Percentiles rank a stretch among this genome's conserved stretches.
These are phyloP conservation scores for Epinephelus fuscoguttatus DNA, from an alignment of 2,113 vertebrate genomes.

Conservation along the genomic window DNA sequence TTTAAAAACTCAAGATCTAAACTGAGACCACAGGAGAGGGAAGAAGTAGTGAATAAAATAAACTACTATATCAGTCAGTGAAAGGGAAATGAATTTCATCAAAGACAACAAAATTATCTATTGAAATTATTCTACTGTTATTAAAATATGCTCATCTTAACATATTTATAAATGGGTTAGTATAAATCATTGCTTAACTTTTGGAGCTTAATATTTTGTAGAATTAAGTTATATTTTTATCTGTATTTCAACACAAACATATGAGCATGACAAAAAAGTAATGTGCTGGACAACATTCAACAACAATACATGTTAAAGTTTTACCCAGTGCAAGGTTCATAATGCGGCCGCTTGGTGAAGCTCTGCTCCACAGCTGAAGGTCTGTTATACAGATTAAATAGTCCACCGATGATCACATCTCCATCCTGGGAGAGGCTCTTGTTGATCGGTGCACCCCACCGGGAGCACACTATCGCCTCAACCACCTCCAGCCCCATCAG, in stretches of 20 bases:
- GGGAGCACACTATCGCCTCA: conserved; percentile 52
- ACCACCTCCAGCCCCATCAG: conserved; percentile 9
- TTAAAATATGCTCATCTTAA: background rate
- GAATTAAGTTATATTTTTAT: background rate
- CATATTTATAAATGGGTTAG: background rate
- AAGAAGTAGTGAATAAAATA: background rate
- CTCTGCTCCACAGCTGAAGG: conserved; percentile 48
- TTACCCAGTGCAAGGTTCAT: conserved; percentile 72
- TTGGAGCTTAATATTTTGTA: background rate
- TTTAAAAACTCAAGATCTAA: conserved; percentile 68
- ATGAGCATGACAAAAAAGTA: background rate
- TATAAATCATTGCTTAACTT: background rate
- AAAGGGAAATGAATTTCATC: background rate
- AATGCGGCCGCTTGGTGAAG: conserved; percentile 62
- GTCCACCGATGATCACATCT: conserved; percentile 79
- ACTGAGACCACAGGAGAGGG: conserved; percentile 28
- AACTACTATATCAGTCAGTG: background rate
- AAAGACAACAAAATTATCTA: background rate
- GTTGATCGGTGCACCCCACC: conserved; percentile 29
- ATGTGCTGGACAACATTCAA: background rate
- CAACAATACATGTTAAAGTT: conserved; percentile 7
- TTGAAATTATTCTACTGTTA: background rate
- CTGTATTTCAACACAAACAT: background rate
- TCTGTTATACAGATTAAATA: conserved; percentile 72
- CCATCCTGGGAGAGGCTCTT: conserved; percentile 74